Base-by-base conservation (phyloP, 2,888 invertebrate genomes). In the Anthrax anthrax region DNA sequence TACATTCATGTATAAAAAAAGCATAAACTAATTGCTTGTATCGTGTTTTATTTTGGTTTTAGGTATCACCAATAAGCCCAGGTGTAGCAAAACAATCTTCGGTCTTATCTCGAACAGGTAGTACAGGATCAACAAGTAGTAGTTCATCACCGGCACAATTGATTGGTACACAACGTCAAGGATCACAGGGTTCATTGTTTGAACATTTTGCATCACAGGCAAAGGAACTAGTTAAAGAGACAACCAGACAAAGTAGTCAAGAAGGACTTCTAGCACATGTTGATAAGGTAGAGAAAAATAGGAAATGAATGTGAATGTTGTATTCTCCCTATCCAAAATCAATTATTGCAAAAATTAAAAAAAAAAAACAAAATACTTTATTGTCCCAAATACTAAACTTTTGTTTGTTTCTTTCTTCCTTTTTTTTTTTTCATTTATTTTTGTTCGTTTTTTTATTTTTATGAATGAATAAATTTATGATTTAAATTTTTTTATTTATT, bases 181-280 rank as follows among this genome's bases (percentile, higher is more conserved):
- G 83, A 2, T 87, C 87, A 0, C 89, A 89, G 58, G 77, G 84
- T 1, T 91, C 90, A 0, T 67, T 91, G 2, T 77, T 92, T 55
- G 91, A 91, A 64, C 87, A 89, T 58, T 82, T 91, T 59, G 83
- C 91, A 4, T 78, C 79, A 0, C 90, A 90, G 60, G 91, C 91
- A 13, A 89, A 90, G 64, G 91, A 90, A 57, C 68, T 91, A 47
- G 89, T 91, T 2, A 74, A 83, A 42, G 91, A 91, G 62, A 88
- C 89, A 0, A 88, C 87, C 0, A 72, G 89, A 2, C 90, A 90
- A 63, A 84, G 85, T 63, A 89, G 89, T 58, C 90, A 90, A 63
- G 90, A 91, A 63, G 89, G 89, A 23, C 61, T 89, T 6, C 70
- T 90, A 10, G 87, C 89, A 2, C 90, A 90, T 52, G 85, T 91